Evolutionary conservation across 2,113 vertebrate genomes (phyloP).

Genomic region (Dissostichus mawsoni): DNA sequence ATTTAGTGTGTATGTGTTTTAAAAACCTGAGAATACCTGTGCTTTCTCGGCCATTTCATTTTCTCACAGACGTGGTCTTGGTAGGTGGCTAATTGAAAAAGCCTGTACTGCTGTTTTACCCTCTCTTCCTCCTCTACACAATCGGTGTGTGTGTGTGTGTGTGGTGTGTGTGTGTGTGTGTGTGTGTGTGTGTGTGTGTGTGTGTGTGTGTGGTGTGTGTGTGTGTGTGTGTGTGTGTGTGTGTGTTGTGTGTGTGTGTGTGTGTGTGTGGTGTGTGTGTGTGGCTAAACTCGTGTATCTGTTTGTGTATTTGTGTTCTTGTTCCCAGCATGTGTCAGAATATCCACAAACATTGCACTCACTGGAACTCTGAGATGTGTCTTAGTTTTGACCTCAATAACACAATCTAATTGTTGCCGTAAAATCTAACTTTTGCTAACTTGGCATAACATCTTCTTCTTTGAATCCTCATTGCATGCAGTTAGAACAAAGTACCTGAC

Average conservation of each 20-base stretch:
- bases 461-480: neutral
- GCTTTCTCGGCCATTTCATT: constrained; percentile 54
- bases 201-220: neutral
- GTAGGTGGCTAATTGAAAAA: constrained; percentile 80
- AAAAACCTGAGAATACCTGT: constrained; percentile 54
- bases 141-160: constrained; percentile 9
- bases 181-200: constrained; percentile 1
- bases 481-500: neutral
- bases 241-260: no score
- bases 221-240: no score
- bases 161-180: constrained; percentile 4
- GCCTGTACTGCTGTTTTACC: constrained; percentile 64
- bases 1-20: constrained; percentile 15
- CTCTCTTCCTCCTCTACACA: constrained; percentile 27
- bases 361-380: neutral
- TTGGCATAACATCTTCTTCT: constrained; percentile 3
- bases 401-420: neutral
- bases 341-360: constrained; percentile 39
- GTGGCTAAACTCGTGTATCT: neutral
- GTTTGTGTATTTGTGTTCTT: constrained; percentile 40
- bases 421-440: constrained; percentile 1
- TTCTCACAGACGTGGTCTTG: constrained; percentile 73
- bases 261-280: neutral
- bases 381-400: constrained; percentile 41
- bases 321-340: constrained; percentile 50